Base-by-base conservation (phyloP, 2,888 invertebrate genomes). In the Sminthurinus aureus region DNA sequence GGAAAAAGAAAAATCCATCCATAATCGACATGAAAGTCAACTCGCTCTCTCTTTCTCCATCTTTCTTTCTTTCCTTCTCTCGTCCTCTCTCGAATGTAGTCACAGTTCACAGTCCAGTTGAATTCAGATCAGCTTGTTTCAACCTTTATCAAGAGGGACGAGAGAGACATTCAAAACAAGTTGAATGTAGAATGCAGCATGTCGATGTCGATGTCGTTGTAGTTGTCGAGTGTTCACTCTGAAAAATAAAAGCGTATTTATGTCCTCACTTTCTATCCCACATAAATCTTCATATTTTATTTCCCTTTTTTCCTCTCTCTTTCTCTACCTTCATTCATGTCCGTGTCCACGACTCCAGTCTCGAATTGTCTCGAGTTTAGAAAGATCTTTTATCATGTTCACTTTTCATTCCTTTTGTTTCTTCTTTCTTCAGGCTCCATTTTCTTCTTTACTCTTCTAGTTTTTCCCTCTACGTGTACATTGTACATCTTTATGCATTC, bases 21-120 rank as follows among this genome's bases (percentile, higher is more conserved):
- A 58, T 58, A 58, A 58, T 58, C 58, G 58, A 58, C 58, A 58
- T 58, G 58, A 58, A 58, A 58, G 58, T 58, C 58, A 58, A 58
- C 58, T 58, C 58, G 13, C 58, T 13, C 4, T 18, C 13, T 58
- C 9, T 15, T 18, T 58, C 58, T 15, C 58, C 52, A n/a, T 38
- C 38, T 38, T 38, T 38, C 38, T 38, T 38, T 38, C 58, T 58
- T 11, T 13, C 58, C 9, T 15, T 58, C 58, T 15, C 58, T 58
- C 58, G 0, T 18, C 58, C 38, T 38, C 6, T 38, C 38, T 38
- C 6, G 1, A 4, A 38, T 38, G 38, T 38, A 38, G n/a, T n/a
- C n/a, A n/a, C 6, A 38, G 18, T 52, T 18, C 58, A 58, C 58
- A 58, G 58, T 58, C 58, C 58, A 58, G 18, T 13, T 38, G 38